These are phyloP conservation scores for Spodoptera littoralis DNA, from an alignment of 2,888 invertebrate genomes.

Conservation along the genomic window DNA sequence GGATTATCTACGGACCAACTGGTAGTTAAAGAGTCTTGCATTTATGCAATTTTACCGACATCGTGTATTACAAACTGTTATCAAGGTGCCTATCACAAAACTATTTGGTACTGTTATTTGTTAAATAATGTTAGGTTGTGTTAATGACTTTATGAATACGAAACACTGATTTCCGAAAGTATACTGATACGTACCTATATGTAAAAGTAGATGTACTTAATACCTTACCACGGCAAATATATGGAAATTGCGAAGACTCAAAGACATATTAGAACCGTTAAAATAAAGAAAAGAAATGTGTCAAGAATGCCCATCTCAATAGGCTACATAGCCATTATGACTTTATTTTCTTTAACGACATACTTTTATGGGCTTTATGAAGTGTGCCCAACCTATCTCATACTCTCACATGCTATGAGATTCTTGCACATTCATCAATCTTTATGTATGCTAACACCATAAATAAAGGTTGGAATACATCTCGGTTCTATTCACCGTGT, in stretches of 20 bases:
- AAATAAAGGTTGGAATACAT: constrained; percentile 52
- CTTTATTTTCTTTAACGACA: constrained; percentile 17
- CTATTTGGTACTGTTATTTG: constrained; percentile 32
- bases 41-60: constrained; percentile 46
- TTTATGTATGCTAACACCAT: constrained; percentile 48
- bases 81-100: constrained; percentile 14
- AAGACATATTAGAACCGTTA: too few relatives aligned
- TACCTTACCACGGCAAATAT: too few relatives aligned
- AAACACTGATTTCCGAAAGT: neutral
- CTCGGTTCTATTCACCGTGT: constrained; percentile 54
- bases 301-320: neutral
- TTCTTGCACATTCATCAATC: constrained; percentile 52
- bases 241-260: too few relatives aligned
- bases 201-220: too few relatives aligned
- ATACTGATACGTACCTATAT: too few relatives aligned
- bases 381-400: constrained; percentile 23
- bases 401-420: constrained; percentile 41
- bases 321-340: constrained; percentile 10
- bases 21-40: constrained; percentile 40
- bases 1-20: constrained; percentile 28
- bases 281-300: neutral
- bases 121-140: constrained; percentile 31
- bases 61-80: constrained; percentile 37
- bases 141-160: constrained; percentile 2
- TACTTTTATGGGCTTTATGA: constrained; percentile 9